These are phyloP conservation scores for Rhagophthalmus giganteus DNA, from an alignment of 2,888 invertebrate genomes.

Conservation along the genomic window DNA sequence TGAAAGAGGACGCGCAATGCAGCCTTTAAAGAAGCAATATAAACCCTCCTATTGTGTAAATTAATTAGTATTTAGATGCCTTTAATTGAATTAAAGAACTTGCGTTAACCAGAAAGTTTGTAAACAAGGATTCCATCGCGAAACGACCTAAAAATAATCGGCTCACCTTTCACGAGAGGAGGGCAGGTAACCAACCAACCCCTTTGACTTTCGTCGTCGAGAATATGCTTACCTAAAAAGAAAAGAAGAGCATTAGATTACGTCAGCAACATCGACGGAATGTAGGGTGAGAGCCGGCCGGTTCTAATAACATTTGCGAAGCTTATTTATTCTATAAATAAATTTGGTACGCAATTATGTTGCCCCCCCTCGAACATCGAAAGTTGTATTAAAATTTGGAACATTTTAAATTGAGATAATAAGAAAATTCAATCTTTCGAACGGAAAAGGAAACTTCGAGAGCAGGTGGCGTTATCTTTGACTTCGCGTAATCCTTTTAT, in stretches of 20 bases:
- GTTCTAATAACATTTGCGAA: too few relatives aligned
- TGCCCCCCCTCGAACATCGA: not conserved
- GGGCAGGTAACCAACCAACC: too few relatives aligned
- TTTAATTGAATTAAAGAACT: slow-evolving; percentile 37
- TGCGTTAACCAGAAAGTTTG: slow-evolving; percentile 27
- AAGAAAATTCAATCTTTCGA: not conserved
- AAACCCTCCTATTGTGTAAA: slow-evolving; percentile 31
- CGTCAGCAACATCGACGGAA: too few relatives aligned
- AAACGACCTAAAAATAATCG: slow-evolving; percentile 22
- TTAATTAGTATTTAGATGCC: slow-evolving; percentile 36
- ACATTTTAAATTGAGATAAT: not conserved
- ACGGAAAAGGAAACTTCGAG: not conserved
- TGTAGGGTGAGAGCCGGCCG: too few relatives aligned
- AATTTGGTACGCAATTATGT: not conserved
- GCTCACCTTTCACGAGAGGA: slow-evolving; percentile 22
- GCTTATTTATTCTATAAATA: not conserved
- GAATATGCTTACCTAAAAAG: not conserved
- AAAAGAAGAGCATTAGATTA: not conserved
- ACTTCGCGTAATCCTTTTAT: not conserved
- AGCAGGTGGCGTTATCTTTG: not conserved
- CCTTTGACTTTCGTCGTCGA: too few relatives aligned
- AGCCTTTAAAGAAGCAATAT: slow-evolving; percentile 25
- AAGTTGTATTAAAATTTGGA: too few relatives aligned
- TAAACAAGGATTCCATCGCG: slow-evolving; percentile 14
- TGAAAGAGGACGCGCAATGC: slow-evolving; percentile 19